Conservation (phyloP, 2,888 invertebrate species). For the Ennomos erosarius region DNA sequence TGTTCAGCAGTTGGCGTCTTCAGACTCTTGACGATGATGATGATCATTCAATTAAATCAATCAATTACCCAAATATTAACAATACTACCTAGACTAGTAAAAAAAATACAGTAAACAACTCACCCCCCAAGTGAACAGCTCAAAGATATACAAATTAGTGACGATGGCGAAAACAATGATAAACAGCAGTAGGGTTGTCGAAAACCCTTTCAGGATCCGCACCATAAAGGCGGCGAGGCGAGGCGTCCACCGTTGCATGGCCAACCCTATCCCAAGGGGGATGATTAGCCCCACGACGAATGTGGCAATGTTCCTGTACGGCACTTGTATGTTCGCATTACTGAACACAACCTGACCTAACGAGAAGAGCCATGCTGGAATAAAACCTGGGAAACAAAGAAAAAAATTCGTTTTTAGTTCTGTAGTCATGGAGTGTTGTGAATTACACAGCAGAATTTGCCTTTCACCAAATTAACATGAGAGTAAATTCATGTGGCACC, state of each 20-base stretch:
- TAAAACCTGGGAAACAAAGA: constrained; percentile 86
- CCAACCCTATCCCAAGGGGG: constrained; percentile 86
- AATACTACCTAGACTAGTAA: too few relatives aligned
- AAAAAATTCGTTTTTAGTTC: neutral
- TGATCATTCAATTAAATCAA: too few relatives aligned
- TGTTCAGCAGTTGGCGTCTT: too few relatives aligned
- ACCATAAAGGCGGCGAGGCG: constrained; percentile 89
- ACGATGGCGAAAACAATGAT: constrained; percentile 94
- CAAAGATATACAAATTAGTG: constrained; percentile 95
- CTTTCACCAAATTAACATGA: too few relatives aligned
- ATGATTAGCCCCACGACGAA: constrained; percentile 91
- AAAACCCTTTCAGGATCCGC: constrained; percentile 93
- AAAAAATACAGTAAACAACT: constrained; percentile 47
- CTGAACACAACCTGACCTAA: constrained; percentile 91
- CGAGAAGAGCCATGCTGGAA: constrained; percentile 96
- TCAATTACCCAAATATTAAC: too few relatives aligned
- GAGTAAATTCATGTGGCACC: too few relatives aligned
- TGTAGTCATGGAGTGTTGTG: too few relatives aligned
- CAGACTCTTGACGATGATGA: too few relatives aligned
- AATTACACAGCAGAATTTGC: too few relatives aligned
- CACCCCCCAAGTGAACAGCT: constrained; percentile 95
- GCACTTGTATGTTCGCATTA: constrained; percentile 89
- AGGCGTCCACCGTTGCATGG: constrained; percentile 89
- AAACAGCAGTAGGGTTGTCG: constrained; percentile 91
- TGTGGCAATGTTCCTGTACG: constrained; percentile 90